These are phyloP conservation scores for Gadus chalcogrammus DNA, from an alignment of 2,113 vertebrate genomes.

Conservation along the genomic window DNA sequence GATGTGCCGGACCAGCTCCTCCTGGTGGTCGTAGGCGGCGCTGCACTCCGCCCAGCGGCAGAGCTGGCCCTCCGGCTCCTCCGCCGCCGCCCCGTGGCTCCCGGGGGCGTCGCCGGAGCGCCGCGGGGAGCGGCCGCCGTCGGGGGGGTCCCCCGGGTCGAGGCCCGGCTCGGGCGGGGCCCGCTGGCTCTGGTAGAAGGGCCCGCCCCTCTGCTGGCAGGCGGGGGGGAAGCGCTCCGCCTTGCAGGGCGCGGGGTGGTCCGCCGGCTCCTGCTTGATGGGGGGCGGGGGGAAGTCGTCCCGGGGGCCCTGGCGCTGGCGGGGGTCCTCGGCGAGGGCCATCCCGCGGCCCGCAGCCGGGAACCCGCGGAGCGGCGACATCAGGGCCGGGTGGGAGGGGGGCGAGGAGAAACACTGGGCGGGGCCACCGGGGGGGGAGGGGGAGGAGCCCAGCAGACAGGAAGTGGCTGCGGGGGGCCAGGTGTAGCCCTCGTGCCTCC, in stretches of 20 bases:
- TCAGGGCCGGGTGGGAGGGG: constrained; percentile 19
- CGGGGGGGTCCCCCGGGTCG: neutral
- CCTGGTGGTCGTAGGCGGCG: constrained; percentile 83
- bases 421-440: constrained; percentile 52
- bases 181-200: constrained; percentile 46
- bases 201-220: constrained; percentile 60
- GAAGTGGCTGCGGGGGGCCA: constrained; percentile 41
- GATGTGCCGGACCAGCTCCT: constrained; percentile 93
- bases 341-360: constrained; percentile 22
- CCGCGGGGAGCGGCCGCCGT: constrained; percentile 10
- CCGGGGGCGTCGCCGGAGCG: constrained; percentile 55
- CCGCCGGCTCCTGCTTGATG: constrained; percentile 83
- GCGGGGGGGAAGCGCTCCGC: constrained; percentile 73
- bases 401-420: constrained; percentile 46
- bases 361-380: constrained; percentile 19
- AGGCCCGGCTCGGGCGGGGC: constrained; percentile 11
- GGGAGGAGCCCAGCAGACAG: constrained; percentile 42
- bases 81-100: constrained; percentile 30
- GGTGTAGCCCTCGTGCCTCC: constrained; percentile 63
- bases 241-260: constrained; percentile 77
- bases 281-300: constrained; percentile 63
- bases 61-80: constrained; percentile 62
- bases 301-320: constrained; percentile 59
- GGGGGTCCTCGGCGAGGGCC: constrained; percentile 30
- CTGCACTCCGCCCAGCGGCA: constrained; percentile 95